Base-by-base conservation (phyloP, 2,797 vertebrate species). In the Pseudocheirus occidentalis region DNA sequence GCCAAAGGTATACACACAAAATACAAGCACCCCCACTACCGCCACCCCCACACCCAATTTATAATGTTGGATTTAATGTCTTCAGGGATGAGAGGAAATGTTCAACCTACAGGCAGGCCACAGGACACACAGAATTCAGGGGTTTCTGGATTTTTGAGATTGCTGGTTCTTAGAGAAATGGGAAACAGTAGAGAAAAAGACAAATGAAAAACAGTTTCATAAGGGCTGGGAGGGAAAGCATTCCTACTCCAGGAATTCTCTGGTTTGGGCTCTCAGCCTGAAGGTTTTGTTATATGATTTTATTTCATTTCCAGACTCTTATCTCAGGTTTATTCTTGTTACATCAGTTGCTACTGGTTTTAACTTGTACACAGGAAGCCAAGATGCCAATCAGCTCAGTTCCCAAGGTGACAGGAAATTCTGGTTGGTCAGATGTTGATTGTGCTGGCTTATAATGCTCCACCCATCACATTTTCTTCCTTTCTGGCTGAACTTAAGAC, bases 321-420 rank as follows among this genome's bases (percentile, higher is more conserved):
- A 98, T 99, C 98, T 98, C 95, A 53, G 94, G 14, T 98, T 99
- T 98, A 98, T 98, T 98, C 98, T 98, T 98, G 98, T 98, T 98
- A 96, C 98, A 97, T 24, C 95, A 97, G 98, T 99, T 98, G 98
- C 98, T 98, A 98, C 98, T 98, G 98, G 98, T 98, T 98, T 98
- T 98, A 97, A 97, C 98, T 98, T 98, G 98, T 98, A 98, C 98
- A 98, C 98, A 99, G 98, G 99, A 99, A 99, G 98, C 97, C 1
- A 0, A 97, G 40, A 94, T 98, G 98, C 98, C 98, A 99, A 99
- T 99, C 99, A 98, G 96, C 98, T 98, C 96, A 46, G 98, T 99
- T 99, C 98, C 98, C 99, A 99, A 99, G 98, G 98, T 99, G 98
- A 99, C 99, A 99, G 99, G 99, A 99, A 99, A 96, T 98, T 97